phyloP scores from a whole-genome alignment of 2,888 invertebrate species.

The Cantharis lateralis region DNA sequence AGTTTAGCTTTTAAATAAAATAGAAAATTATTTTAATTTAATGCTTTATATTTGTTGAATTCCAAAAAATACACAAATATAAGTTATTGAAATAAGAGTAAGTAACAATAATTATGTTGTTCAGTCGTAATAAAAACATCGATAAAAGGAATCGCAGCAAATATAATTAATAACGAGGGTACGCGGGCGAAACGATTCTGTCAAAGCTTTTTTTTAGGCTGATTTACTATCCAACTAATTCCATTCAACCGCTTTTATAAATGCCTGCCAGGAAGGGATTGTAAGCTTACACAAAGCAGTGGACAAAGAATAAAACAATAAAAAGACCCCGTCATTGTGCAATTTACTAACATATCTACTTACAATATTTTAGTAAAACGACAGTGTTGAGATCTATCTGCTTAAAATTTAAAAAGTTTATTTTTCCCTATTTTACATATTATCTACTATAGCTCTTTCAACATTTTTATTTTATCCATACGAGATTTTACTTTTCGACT shows the following conservation, averaged over 20 bases:
- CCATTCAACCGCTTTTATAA: slow-evolving; percentile 5
- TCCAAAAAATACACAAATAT: not conserved
- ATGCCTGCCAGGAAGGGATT: slow-evolving; percentile 1
- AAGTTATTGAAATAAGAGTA: not conserved
- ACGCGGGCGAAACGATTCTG: slow-evolving; percentile 2
- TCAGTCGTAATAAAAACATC: not conserved
- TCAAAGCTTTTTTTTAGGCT: slow-evolving; percentile 3
- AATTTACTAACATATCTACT: not conserved
- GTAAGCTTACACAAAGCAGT: not conserved
- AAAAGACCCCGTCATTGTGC: not conserved
- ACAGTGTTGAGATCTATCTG: not conserved
- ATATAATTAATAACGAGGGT: slow-evolving; percentile 3
- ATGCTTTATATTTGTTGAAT: too few relatives aligned
- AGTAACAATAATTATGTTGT: not conserved
- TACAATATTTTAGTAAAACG: not conserved
- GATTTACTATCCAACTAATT: slow-evolving; percentile 3
- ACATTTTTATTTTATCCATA: not conserved
- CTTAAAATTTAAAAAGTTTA: not conserved
- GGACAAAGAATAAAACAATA: slow-evolving; percentile 5
- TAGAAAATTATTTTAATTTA: too few relatives aligned
- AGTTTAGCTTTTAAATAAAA: not conserved
- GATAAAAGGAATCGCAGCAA: not conserved
- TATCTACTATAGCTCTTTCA: not conserved
- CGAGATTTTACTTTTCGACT: not conserved
- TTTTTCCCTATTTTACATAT: not conserved